Evolutionary conservation across 2,888 invertebrate species (phyloP), one percentile per base, ranked within the genome.

Genomic region (Phortica magna): DNA sequence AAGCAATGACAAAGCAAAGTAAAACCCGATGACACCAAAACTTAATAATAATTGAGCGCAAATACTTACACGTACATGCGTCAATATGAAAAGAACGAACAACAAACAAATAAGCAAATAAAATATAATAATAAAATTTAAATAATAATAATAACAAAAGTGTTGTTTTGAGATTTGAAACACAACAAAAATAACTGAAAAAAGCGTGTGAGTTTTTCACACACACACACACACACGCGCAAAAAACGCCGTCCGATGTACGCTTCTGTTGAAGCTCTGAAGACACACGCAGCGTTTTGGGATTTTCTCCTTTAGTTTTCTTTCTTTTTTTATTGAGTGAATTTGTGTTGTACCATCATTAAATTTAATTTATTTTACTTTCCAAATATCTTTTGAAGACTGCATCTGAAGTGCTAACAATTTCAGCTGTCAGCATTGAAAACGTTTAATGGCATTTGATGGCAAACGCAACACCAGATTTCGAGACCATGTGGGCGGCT

Each of bases 61-160:
- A 59, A 59, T 59, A 59, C n/a, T n/a, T 59, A 19, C 59, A 59
- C 59, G 59, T 59, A 59, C 59, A 19, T 10, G 53, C n/a, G 31
- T 31, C 31, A 31, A 31, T 1, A 31, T 31, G 3, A 31, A 2
- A 31, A 31, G 31, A 31, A 4, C 31, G 31, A 31, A 31, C 31
- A 31, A 31, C 31, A 31, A 31, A 31, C 31, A 31, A 31, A 31
- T 3, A 64, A 64, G 14, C 31, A 22, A 64, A 10, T 14, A 5
- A 31, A 31, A 31, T 61, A 7, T 59, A 61, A 19, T 61, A 19
- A 19, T 5, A 10, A 17, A 61, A 61, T 61, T 19, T 61, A 19
- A 10, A 61, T 61, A 19, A 61, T 12, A 48, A 48, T 48, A 7
- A 48, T 6, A 48, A 48, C 31, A 31, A 31, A 31, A 31, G 31